Percentiles rank a stretch among this genome's conserved stretches.
Conservation (phyloP, 2,888 invertebrate genomes). For the Alitta virens region DNA sequence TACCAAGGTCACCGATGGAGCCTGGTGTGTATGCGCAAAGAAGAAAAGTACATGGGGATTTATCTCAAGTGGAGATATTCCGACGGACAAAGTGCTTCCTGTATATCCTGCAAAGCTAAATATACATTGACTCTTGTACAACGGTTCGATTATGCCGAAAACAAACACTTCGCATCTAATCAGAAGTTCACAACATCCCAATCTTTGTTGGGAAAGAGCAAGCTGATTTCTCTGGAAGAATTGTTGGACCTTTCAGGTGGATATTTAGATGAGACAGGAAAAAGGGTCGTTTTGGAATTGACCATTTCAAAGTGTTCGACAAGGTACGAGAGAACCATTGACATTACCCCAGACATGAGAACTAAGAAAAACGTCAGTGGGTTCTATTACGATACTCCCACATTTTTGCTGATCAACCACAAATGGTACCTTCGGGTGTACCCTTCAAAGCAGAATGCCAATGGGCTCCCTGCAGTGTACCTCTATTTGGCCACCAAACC, state of each 20-base stretch:
- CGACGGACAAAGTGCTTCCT: slow-evolving; percentile 23
- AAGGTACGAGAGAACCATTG: slow-evolving; percentile 21
- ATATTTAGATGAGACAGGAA: slow-evolving; percentile 31
- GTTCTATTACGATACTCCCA: slow-evolving; percentile 30
- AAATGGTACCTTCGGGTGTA: slow-evolving; percentile 34
- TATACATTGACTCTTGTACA: slow-evolving; percentile 28
- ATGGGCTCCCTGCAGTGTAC: slow-evolving; percentile 32
- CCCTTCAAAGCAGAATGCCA: slow-evolving; percentile 27
- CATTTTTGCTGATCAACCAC: slow-evolving; percentile 27
- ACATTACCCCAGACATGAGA: slow-evolving; percentile 24
- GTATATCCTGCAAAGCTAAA: slow-evolving; percentile 26
- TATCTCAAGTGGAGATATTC: slow-evolving; percentile 33
- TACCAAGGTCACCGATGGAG: slow-evolving; percentile 33
- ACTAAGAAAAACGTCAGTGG: slow-evolving; percentile 34
- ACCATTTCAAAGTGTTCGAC: slow-evolving; percentile 20
- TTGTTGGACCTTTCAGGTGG: slow-evolving; percentile 26
- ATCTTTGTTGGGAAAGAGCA: slow-evolving; percentile 30
- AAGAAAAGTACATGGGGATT: slow-evolving; percentile 29
- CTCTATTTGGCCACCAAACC: slow-evolving; percentile 30
- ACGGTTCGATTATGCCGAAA: slow-evolving; percentile 23
- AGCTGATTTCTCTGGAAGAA: slow-evolving; percentile 24
- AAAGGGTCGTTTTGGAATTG: slow-evolving; percentile 29
- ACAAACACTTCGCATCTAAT: slow-evolving; percentile 26
- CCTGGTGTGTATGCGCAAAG: slow-evolving; percentile 30
- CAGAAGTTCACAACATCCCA: slow-evolving; percentile 31